A percentile compares a stretch with the other conserved stretches of the same genome.
phyloP scores from a whole-genome alignment of 2,888 invertebrate species.

The Parthenolecanium corni region DNA sequence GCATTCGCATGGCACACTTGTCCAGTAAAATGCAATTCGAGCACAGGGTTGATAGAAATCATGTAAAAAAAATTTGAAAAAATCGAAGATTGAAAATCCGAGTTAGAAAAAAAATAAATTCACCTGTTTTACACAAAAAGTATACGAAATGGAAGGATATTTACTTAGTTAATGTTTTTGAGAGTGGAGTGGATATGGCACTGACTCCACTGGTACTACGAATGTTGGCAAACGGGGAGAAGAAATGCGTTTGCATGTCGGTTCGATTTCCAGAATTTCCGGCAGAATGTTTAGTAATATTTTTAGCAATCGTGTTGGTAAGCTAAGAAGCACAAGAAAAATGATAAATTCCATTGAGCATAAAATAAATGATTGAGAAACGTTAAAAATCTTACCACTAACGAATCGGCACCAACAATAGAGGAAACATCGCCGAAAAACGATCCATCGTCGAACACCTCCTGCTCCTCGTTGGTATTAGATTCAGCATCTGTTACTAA shows the following conservation, averaged over 20 bases:
- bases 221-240: conserved; percentile 8
- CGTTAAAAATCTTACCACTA: background rate
- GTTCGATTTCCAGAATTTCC: background rate
- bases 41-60: too few species aligned
- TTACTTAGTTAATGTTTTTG: conserved; percentile 9
- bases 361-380: background rate
- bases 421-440: conserved; percentile 13
- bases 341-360: background rate
- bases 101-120: too few species aligned
- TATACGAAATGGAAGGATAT: too few species aligned
- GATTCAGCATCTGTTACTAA: background rate
- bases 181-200: conserved; percentile 7
- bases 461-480: background rate
- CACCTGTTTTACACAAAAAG: too few species aligned
- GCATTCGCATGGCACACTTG: too few species aligned
- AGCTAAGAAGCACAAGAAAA: background rate
- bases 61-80: too few species aligned
- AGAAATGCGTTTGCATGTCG: background rate
- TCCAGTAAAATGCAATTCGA: too few species aligned
- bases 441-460: conserved; percentile 5
- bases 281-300: background rate
- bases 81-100: too few species aligned
- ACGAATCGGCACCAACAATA: background rate
- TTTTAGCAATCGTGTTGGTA: background rate
- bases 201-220: conserved; percentile 6